Evolutionary conservation across 2,113 vertebrate genomes (phyloP), one percentile per base, ranked within the genome.

Genomic region (Platysternon megacephalum): DNA sequence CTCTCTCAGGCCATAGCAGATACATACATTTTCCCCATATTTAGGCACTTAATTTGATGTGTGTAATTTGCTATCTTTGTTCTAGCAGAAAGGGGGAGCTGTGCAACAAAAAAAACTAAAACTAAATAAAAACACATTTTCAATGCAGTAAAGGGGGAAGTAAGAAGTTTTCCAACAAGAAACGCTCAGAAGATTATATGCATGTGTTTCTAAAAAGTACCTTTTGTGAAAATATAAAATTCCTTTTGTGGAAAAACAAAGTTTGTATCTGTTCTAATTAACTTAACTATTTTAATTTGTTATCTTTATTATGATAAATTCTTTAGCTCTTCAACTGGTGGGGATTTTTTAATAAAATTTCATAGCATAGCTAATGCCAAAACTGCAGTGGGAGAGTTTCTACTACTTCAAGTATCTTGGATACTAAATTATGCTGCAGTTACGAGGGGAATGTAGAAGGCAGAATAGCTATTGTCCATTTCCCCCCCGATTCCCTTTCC

Each of bases 401-500:
- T 4, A 1, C 1, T 2, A 9, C n/a, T 44, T 11, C 52, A 52
- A 65, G 19, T 51, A 83, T 79, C 88, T 94, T 83, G n/a, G 39
- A 42, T 87, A 89, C 32, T 16, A 68, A 85, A 68, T 13, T 3
- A 29, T 8, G 81, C 3, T 0, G 35, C 49, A 56, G 11, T 13
- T 35, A 39, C n/a, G 51, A 68, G 42, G 74, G 10, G 44, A 82
- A 86, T 35, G 5, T 26, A 9, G 16, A 86, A 11, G 86, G 49
- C 29, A 16, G 6, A 2, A 4, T 8, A 16, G 3, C 4, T 88
- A 35, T 0, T 0, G 49, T 74, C 28, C 56, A 29, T 22, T 61
- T 22, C 42, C 42, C 93, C 88, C 88, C 48, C 78, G 86, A 74
- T 90, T 26, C n/a, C 68, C 89, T 92, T 96, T 93, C 87, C 82